Base-by-base conservation (phyloP, 2,888 invertebrate species). In the Leucophora obtusa region DNA sequence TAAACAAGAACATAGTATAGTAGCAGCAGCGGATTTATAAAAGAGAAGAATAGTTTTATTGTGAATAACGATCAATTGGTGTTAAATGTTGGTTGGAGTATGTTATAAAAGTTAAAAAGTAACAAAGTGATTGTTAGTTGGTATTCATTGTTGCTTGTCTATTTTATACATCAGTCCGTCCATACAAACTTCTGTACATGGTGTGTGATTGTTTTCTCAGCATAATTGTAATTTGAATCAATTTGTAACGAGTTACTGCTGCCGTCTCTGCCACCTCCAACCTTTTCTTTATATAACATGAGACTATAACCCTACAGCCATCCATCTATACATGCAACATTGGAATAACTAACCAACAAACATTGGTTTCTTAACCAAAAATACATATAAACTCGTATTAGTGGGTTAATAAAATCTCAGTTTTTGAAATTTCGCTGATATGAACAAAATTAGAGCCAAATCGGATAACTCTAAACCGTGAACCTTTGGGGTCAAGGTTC, bases 191-290 rank as follows among this genome's bases (percentile, higher is more conserved):
- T 60, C 18, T 17, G 15, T 50, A 17, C 15, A 28, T 43, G 28
- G 14, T 54, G 54, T 60, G 28, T 33, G 62, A 62, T 54, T 71
- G 43, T 54, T 43, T 62, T 53, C 38, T 3, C 6, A 54, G 17
- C 38, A 47, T 65, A 66, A 73, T 65, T 50, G 58, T 53, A 74
- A 54, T 74, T 74, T 68, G 53, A 60, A 68, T 74, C 60, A 74
- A 74, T 74, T 66, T 66, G 33, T 33, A 51, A 54, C 18, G 28
- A 0, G 10, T 38, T 11, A 14, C 38, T 38, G 28, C 28, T 28
- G 28, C 28, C 28, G 28, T 7, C 28, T 28, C 28, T 28, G 28
- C 28, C 28, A 28, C 28, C 28, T 3, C 28, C 28, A 28, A 28
- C 28, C 28, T 3, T 28, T 28, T 6, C 5, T 28, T 28, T 7